Evolutionary conservation across 2,888 invertebrate genomes (phyloP).

Genomic region (Hedya salicella): DNA sequence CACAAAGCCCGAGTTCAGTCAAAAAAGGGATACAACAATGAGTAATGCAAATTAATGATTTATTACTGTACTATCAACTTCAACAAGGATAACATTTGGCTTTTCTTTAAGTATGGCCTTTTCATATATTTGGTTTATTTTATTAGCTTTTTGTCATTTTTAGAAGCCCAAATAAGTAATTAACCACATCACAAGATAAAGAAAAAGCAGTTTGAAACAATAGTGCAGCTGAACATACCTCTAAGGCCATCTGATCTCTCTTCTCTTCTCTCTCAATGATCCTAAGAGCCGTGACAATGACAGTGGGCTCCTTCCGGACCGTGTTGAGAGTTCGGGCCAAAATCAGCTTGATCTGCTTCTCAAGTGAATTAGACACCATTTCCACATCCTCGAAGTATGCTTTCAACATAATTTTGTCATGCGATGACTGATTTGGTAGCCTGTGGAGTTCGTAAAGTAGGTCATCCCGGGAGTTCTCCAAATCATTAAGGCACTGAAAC

Average conservation of each 20-base stretch:
- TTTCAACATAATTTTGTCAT: constrained; percentile 96
- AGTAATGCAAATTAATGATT: too few relatives aligned
- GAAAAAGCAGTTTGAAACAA: neutral
- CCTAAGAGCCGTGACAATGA: constrained; percentile 97
- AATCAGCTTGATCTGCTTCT: constrained; percentile 96
- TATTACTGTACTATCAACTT: too few relatives aligned
- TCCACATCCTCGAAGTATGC: constrained; percentile 99
- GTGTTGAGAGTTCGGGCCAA: constrained; percentile 96
- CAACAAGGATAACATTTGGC: too few relatives aligned
- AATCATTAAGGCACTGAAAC: constrained; percentile 92
- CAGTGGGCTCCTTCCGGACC: constrained; percentile 96
- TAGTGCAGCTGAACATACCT: constrained; percentile 64
- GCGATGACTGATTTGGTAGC: constrained; percentile 94
- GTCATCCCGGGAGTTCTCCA: constrained; percentile 98
- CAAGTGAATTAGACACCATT: constrained; percentile 93
- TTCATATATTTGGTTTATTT: too few relatives aligned
- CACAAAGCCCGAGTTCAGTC: too few relatives aligned
- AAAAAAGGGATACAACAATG: too few relatives aligned
- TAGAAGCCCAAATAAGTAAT: too few relatives aligned
- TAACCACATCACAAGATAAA: too few relatives aligned
- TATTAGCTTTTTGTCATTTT: too few relatives aligned
- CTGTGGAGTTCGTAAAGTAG: constrained; percentile 97
- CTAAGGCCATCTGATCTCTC: constrained; percentile 94
- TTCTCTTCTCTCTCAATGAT: constrained; percentile 99
- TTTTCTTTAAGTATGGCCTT: too few relatives aligned